A percentile compares a stretch with the other conserved stretches of the same genome.
Evolutionary conservation across 2,888 invertebrate genomes (phyloP).

Genomic region (Sphaeridia pumilis): DNA sequence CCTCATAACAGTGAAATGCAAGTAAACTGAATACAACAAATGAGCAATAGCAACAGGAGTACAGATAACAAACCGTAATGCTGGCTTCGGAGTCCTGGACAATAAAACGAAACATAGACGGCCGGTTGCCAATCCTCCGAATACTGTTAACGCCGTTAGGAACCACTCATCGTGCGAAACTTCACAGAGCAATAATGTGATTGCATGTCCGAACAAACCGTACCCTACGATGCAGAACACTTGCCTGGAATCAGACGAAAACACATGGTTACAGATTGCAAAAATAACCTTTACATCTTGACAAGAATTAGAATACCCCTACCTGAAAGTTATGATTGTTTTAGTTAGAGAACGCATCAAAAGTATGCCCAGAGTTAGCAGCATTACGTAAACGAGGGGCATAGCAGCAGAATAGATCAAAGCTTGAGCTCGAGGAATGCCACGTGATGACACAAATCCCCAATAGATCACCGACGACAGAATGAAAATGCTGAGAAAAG

Average conservation of each 20-base stretch:
- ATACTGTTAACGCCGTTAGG: slow-evolving; percentile 41
- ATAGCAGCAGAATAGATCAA: slow-evolving; percentile 19
- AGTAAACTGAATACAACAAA: slow-evolving; percentile 43
- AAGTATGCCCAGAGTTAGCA: slow-evolving; percentile 23
- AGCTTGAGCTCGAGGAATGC: slow-evolving; percentile 13
- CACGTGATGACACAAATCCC: slow-evolving; percentile 22
- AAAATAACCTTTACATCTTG: background rate
- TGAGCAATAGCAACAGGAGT: slow-evolving; percentile 42
- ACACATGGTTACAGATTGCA: background rate
- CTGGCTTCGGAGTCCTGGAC: slow-evolving; percentile 43
- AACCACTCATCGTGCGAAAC: slow-evolving; percentile 43
- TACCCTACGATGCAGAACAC: slow-evolving; percentile 43
- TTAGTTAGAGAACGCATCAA: slow-evolving; percentile 29
- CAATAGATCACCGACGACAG: slow-evolving; percentile 29
- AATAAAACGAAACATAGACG: slow-evolving; percentile 43
- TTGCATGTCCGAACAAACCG: slow-evolving; percentile 43
- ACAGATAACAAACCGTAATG: slow-evolving; percentile 44
- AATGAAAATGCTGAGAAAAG: slow-evolving; percentile 30
- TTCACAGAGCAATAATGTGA: slow-evolving; percentile 41
- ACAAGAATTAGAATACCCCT: background rate
- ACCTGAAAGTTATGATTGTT: slow-evolving; percentile 31
- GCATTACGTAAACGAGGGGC: slow-evolving; percentile 27
- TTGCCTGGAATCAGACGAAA: slow-evolving; percentile 38
- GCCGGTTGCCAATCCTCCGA: slow-evolving; percentile 44
- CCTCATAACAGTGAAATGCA: slow-evolving; percentile 45